Percentiles rank a stretch among this genome's conserved stretches.
Evolutionary conservation across 2,113 vertebrate species (phyloP).

Genomic region (Athene cunicularia): DNA sequence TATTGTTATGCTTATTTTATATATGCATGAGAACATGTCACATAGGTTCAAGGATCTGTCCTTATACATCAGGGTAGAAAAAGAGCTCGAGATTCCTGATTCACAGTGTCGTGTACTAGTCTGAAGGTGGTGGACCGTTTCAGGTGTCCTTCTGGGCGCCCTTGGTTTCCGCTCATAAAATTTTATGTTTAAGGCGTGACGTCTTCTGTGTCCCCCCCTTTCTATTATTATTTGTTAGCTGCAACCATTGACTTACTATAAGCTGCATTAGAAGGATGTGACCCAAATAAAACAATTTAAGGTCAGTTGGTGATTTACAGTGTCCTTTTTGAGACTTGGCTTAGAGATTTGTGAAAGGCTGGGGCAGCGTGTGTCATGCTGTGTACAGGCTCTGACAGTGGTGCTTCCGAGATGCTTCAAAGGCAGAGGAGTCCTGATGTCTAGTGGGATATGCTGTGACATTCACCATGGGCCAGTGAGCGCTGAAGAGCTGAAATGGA

Average conservation of each 20-base stretch:
- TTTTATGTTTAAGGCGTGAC: not conserved
- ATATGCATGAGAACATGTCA: not conserved
- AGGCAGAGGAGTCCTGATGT: not conserved
- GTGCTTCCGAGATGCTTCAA: not conserved
- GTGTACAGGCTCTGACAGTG: not conserved
- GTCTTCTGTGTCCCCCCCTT: not conserved
- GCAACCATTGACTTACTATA: not conserved
- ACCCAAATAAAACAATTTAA: not conserved
- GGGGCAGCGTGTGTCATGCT: not conserved
- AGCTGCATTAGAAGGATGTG: not conserved
- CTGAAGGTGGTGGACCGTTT: not conserved
- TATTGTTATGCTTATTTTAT: not conserved
- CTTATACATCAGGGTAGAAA: not conserved
- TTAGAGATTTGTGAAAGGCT: not conserved
- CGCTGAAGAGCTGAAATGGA: not conserved
- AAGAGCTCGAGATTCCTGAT: not conserved
- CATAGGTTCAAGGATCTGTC: not conserved
- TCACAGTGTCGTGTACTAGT: no score
- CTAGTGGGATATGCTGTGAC: not conserved
- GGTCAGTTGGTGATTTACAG: slow-evolving; percentile 6
- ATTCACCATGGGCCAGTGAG: not conserved
- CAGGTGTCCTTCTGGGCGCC: not conserved
- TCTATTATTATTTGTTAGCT: not conserved
- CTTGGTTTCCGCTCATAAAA: not conserved
- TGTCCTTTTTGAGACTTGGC: not conserved